Percentiles rank a stretch among this genome's conserved stretches.
Evolutionary conservation across 2,797 vertebrate species (phyloP).

Genomic region (Tokudaia tokunoshimensis): DNA sequence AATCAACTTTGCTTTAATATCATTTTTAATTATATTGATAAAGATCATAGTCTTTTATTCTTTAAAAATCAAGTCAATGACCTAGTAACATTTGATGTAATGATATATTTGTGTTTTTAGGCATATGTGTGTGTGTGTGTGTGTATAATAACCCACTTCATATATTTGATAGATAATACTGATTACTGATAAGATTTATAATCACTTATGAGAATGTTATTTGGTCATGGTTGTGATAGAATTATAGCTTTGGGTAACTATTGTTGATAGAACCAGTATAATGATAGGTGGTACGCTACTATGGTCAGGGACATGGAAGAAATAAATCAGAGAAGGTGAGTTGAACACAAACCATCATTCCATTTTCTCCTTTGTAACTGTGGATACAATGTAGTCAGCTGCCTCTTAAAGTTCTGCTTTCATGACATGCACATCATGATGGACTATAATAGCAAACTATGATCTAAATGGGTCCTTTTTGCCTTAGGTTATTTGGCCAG

Average conservation of each 20-base stretch:
- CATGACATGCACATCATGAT: neutral
- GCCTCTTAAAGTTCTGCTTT: neutral
- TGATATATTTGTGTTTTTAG: neutral
- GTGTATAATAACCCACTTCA: neutral
- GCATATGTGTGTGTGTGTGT: neutral
- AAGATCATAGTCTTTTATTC: neutral
- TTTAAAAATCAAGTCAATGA: neutral
- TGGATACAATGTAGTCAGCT: neutral
- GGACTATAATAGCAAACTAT: too few species aligned
- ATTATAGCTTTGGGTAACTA: neutral
- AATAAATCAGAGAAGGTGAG: neutral
- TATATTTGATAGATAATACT: neutral
- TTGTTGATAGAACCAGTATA: neutral
- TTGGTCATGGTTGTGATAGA: neutral
- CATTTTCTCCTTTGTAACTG: neutral
- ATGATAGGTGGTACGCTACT: accelerated
- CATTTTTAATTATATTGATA: neutral
- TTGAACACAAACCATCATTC: neutral
- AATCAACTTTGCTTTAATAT: neutral
- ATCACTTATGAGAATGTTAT: neutral
- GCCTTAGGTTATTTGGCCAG: too few species aligned
- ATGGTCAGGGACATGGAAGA: too few species aligned
- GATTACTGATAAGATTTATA: neutral
- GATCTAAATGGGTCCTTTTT: neutral
- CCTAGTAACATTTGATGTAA: neutral